Evolutionary conservation across 2,797 vertebrate species (phyloP).

Genomic region (Xyrichtys novacula): DNA sequence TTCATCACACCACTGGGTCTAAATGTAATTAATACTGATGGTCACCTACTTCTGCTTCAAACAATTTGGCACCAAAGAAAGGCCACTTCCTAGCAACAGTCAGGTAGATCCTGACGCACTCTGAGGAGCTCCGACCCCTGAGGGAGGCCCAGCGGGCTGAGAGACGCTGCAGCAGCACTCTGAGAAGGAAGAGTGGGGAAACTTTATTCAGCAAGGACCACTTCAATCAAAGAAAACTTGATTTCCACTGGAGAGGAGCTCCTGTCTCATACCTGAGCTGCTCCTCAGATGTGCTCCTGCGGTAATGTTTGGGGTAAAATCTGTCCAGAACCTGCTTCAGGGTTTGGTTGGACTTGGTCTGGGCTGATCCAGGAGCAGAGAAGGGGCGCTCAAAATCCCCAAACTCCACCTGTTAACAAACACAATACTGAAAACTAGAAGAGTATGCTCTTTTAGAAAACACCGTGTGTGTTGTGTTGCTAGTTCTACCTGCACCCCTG

Average conservation of each 20-base stretch:
- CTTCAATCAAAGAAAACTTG: not conserved
- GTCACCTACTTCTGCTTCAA: conserved; percentile 90
- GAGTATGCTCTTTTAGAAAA: too few relatives aligned
- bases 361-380: conserved; percentile 86
- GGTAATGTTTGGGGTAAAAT: conserved; percentile 96
- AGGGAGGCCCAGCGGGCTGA: conserved; percentile 95
- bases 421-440: accelerated
- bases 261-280: conserved; percentile 87
- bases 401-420: conserved; percentile 89
- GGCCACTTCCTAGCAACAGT: conserved; percentile 96
- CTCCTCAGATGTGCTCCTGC: conserved; percentile 88
- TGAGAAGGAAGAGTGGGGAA: conserved; percentile 48
- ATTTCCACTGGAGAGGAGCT: not conserved
- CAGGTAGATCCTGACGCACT: conserved; percentile 96
- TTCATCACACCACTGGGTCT: too few relatives aligned
- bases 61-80: conserved; percentile 95
- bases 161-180: conserved; percentile 92
- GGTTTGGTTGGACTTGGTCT: conserved; percentile 91
- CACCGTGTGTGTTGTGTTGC: too few relatives aligned
- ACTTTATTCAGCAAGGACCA: not conserved
- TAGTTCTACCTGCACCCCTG: too few relatives aligned
- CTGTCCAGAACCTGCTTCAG: conserved; percentile 94
- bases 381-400: conserved; percentile 97
- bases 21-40: not conserved
- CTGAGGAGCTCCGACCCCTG: conserved; percentile 88